phyloP scores from a whole-genome alignment of 2,888 invertebrate species.

The Cheilosia variabilis region DNA sequence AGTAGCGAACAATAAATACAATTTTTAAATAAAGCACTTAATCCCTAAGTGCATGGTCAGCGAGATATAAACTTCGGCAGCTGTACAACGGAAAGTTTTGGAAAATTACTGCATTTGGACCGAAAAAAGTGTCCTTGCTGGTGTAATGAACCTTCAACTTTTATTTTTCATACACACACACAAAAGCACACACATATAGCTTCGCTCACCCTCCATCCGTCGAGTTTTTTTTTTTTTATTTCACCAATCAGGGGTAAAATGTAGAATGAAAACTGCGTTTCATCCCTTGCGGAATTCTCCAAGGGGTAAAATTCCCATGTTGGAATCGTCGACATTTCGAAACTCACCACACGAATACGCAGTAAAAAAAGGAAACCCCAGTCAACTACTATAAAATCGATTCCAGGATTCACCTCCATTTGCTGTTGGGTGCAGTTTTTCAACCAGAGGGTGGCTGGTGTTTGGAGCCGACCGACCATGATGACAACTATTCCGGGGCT shows the following conservation, averaged over 20 bases:
- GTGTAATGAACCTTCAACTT: conserved; percentile 78
- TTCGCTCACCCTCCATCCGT: neutral
- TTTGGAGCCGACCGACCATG: conserved; percentile 15
- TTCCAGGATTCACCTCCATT: conserved; percentile 63
- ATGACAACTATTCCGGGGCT: conserved; percentile 36
- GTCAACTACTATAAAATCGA: conserved; percentile 65
- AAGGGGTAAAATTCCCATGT: conserved; percentile 27
- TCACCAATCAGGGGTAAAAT: conserved; percentile 63
- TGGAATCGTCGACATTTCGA: conserved; percentile 42
- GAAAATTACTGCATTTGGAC: conserved; percentile 66
- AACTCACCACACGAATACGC: conserved; percentile 67
- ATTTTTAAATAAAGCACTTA: conserved; percentile 27
- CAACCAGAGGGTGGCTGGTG: conserved; percentile 18
- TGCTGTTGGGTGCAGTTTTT: conserved; percentile 56
- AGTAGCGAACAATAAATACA: conserved; percentile 16
- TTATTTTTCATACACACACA: conserved; percentile 44
- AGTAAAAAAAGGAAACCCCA: conserved; percentile 38
- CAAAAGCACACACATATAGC: conserved; percentile 9
- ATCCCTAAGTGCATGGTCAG: conserved; percentile 45
- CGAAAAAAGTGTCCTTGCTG: conserved; percentile 70
- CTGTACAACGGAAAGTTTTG: conserved; percentile 20
- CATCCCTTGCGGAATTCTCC: conserved; percentile 14
- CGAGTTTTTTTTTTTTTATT: neutral
- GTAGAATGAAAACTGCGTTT: conserved; percentile 6
- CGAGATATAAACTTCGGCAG: conserved; percentile 35